phyloP scores from a whole-genome alignment of 2,888 invertebrate species.

The Ornithoptera alexandrae region DNA sequence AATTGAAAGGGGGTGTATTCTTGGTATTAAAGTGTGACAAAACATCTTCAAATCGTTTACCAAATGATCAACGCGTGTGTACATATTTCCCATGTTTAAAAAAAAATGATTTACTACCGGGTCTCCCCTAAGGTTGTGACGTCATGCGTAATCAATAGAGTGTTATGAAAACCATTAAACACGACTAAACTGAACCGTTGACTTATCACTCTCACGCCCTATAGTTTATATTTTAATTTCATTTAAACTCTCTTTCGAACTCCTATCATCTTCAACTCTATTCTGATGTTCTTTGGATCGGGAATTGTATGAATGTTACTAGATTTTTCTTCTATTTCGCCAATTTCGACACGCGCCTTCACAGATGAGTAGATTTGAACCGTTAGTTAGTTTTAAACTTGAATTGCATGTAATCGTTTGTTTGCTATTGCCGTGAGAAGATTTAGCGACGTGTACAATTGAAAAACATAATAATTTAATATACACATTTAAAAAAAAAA shows the following conservation, averaged over 20 bases:
- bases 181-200: constrained; percentile 56
- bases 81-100: constrained; percentile 54
- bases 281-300: constrained; percentile 5
- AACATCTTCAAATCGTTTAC: constrained; percentile 41
- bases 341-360: constrained; percentile 57
- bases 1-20: constrained; percentile 21
- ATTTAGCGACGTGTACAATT: constrained; percentile 27
- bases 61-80: constrained; percentile 50
- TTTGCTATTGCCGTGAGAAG: constrained; percentile 65
- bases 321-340: constrained; percentile 39
- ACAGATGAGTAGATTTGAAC: constrained; percentile 69
- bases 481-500: too few species aligned
- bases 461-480: background rate
- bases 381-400: constrained; percentile 74
- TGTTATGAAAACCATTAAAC: constrained; percentile 76
- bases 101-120: constrained; percentile 50
- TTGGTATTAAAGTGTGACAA: constrained; percentile 34
- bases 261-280: constrained; percentile 34
- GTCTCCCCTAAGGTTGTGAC: constrained; percentile 50
- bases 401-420: constrained; percentile 64
- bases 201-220: constrained; percentile 63
- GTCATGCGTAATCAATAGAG: constrained; percentile 72
- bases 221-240: constrained; percentile 64
- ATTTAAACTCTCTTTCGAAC: constrained; percentile 42
- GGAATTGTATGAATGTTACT: constrained; percentile 8